Evolutionary conservation across 2,888 invertebrate genomes (phyloP).

Genomic region (Rhingia campestris): DNA sequence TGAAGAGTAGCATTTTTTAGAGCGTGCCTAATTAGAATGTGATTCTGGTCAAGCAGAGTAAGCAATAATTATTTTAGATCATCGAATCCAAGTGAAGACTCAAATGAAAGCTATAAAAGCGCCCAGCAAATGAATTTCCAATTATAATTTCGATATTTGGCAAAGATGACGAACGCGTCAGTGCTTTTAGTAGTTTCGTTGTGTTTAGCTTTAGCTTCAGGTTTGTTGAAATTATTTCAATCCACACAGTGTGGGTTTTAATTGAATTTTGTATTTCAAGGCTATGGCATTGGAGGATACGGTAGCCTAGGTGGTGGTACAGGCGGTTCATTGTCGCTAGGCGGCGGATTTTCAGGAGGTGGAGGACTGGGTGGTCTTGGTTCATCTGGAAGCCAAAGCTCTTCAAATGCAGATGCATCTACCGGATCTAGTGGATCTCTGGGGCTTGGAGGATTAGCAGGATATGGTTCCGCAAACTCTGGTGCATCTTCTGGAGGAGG

Average conservation of each 20-base stretch:
- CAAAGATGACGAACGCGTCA: conserved; percentile 26
- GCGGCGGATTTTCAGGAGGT: not conserved
- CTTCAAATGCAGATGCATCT: not conserved
- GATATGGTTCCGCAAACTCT: not conserved
- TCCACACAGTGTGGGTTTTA: not conserved
- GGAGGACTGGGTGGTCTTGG: not conserved
- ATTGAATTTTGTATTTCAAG: conserved; percentile 19
- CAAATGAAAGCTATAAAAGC: conserved; percentile 48
- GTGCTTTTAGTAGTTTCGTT: conserved; percentile 26
- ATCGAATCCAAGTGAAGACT: not conserved
- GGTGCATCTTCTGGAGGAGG: conserved; percentile 13
- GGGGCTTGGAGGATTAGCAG: conserved; percentile 26
- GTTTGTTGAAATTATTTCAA: conserved; percentile 22
- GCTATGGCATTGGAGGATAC: conserved; percentile 13
- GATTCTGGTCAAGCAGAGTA: conserved; percentile 22
- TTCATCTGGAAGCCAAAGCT: not conserved
- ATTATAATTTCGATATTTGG: conserved; percentile 30
- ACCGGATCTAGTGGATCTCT: conserved; percentile 9
- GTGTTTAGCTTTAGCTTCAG: conserved; percentile 16
- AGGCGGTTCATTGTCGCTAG: not conserved
- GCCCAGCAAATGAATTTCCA: conserved; percentile 14
- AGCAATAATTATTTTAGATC: conserved; percentile 22
- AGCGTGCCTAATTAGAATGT: conserved; percentile 40
- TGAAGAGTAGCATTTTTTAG: conserved; percentile 25
- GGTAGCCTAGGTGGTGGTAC: not conserved